Conservation (phyloP, 64 coral and sea anemone species). For the Cladopsammia gracilis region DNA sequence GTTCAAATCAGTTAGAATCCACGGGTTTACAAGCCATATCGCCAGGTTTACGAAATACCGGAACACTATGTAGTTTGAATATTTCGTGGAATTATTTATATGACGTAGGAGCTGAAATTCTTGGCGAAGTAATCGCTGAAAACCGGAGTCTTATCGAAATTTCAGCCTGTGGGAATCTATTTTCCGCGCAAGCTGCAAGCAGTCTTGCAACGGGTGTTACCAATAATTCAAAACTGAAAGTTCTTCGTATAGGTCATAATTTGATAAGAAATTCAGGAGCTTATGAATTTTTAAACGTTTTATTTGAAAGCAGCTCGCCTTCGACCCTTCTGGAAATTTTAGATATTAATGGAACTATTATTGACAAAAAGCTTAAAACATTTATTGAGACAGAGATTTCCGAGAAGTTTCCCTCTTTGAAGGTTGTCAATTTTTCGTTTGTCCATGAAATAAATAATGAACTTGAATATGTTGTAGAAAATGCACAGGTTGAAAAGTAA, state of each 20-base stretch:
- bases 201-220: conserved; percentile 59
- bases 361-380: conserved; percentile 40
- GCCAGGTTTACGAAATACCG: conserved; percentile 33
- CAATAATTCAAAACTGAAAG: conserved; percentile 57
- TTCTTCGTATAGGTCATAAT: conserved; percentile 84
- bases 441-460: conserved; percentile 3
- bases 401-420: conserved; percentile 6
- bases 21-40: conserved; percentile 65
- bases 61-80: conserved; percentile 58
- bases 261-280: conserved; percentile 78
- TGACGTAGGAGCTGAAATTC: conserved; percentile 67
- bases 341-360: conserved; percentile 78
- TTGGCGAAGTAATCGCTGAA: conserved; percentile 56
- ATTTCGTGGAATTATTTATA: conserved; percentile 96
- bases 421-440: neutral
- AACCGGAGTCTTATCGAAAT: conserved; percentile 74
- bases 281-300: conserved; percentile 30
- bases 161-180: conserved; percentile 81
- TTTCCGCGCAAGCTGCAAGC: conserved; percentile 64
- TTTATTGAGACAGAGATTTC: neutral
- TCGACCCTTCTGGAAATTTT: conserved; percentile 41
- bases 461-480: neutral
- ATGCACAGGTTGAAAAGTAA: neutral
- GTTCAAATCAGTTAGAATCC: conserved; percentile 64
- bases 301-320: conserved; percentile 11